These are phyloP conservation scores for Parauchenoglanis ngamensis DNA, from an alignment of 2,797 vertebrate species.

Conservation along the genomic window DNA sequence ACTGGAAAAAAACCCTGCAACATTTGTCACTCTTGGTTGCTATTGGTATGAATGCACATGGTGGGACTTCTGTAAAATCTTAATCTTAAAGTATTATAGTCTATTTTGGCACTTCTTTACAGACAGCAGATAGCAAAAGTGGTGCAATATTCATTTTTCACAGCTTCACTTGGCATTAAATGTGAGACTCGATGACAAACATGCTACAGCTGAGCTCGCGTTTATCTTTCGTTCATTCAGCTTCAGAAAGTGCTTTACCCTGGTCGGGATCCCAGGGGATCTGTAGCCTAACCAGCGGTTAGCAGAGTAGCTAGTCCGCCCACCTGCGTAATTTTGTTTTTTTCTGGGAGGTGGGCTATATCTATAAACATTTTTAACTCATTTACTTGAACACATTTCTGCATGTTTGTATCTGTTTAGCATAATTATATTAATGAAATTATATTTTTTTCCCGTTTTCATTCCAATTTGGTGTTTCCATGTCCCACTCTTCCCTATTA, in stretches of 20 bases:
- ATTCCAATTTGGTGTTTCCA: background rate
- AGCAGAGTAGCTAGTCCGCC: background rate
- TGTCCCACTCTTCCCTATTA: background rate
- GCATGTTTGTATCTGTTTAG: background rate
- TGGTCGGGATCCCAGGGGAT: background rate
- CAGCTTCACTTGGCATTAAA: background rate
- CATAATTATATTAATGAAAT: background rate
- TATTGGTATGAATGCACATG: background rate
- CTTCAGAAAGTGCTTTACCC: background rate
- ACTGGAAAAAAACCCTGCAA: background rate
- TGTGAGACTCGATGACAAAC: background rate
- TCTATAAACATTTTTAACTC: background rate
- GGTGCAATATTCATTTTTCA: background rate
- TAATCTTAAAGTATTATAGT: background rate
- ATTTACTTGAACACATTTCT: background rate
- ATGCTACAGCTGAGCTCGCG: background rate
- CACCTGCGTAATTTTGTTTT: background rate
- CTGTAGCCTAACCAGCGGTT: background rate
- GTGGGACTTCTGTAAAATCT: background rate
- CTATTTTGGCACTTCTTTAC: background rate
- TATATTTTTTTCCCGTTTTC: background rate
- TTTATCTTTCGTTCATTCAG: background rate
- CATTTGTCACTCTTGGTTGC: background rate
- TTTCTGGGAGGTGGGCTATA: background rate
- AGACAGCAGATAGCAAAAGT: background rate